Evolutionary conservation across 2,113 vertebrate species (phyloP), one percentile per base, ranked within the genome.

Genomic region (Phaethon lepturus): DNA sequence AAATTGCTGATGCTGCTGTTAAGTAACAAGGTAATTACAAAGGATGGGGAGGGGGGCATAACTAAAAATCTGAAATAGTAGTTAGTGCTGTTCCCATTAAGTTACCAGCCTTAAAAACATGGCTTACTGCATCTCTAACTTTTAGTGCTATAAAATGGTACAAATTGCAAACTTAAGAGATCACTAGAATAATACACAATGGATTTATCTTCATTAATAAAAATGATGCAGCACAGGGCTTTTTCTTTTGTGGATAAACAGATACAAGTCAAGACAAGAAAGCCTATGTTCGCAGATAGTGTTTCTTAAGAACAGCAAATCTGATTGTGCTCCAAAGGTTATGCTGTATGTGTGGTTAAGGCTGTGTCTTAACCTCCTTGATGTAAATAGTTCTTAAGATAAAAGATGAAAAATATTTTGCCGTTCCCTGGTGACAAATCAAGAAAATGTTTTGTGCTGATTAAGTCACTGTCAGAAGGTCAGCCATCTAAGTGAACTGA

Each of bases 1-100:
- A 94, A 95, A 93, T 88, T 91, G 96, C 96, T 97, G 96, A 95
- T 93, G 86, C 91, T 95, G 89, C 93, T 95, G 77, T 87, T 95
- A 87, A 96, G 64, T 95, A 95, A 91, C 77, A 87, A 91, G 86
- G 93, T 93, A 95, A 97, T 96, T 95, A 88, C 74, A 59, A 90
- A 90, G 71, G 49, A 58, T 94, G 83, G 87, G 89, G 93, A 94
- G 89, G 89, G 91, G 87, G 81, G 72, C 47, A 56, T 59, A 85
- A 79, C 91, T 79, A 73, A 82, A 95, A 94, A 59, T 88, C 84
- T 79, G 84, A 86, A 93, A 87, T 72, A 81, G 62, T 76, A 74
- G 93, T 94, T 97, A 96, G 55, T 95, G 84, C 77, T 2, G 1
- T 93, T 83, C 50, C 94, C 67, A 94, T 97, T 95, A 97, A 94